Conservation (phyloP, 2,113 vertebrate genomes). For the Dasyprocta punctata region DNA sequence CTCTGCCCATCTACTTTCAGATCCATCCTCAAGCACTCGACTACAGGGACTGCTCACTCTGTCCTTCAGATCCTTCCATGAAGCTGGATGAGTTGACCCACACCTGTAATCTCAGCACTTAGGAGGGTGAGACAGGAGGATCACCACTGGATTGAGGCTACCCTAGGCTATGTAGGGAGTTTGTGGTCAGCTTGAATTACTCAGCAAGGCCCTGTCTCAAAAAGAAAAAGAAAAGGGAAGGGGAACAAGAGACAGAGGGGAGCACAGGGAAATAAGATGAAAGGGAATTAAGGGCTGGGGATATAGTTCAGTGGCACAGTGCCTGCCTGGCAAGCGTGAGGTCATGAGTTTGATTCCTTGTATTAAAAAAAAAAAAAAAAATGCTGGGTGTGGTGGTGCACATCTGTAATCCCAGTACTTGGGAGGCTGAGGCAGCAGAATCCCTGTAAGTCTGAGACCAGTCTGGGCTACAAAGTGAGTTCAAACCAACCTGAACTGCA, state of each 20-base stretch:
- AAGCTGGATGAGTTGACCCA: not conserved
- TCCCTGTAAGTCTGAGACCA: no score
- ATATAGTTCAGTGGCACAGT: no score
- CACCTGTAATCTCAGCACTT: not conserved
- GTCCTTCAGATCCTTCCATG: not conserved
- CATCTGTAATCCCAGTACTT: no score
- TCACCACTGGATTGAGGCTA: not conserved
- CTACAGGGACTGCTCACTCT: not conserved
- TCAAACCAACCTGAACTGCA: no score
- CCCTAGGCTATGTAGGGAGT: not conserved
- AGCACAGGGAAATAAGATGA: not conserved
- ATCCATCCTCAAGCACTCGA: not conserved
- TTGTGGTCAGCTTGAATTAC: not conserved
- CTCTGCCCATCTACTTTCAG: not conserved
- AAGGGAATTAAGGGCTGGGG: not conserved
- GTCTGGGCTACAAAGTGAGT: no score
- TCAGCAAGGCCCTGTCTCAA: not conserved
- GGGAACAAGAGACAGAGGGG: not conserved
- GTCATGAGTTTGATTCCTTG: no score
- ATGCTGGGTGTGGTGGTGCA: no score
- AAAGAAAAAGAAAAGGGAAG: not conserved
- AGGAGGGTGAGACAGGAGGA: not conserved
- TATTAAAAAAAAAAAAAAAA: no score
- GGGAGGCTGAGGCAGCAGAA: no score
- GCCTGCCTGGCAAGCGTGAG: no score